phyloP scores from a whole-genome alignment of 2,113 vertebrate species.

The Platycercus adscitus region DNA sequence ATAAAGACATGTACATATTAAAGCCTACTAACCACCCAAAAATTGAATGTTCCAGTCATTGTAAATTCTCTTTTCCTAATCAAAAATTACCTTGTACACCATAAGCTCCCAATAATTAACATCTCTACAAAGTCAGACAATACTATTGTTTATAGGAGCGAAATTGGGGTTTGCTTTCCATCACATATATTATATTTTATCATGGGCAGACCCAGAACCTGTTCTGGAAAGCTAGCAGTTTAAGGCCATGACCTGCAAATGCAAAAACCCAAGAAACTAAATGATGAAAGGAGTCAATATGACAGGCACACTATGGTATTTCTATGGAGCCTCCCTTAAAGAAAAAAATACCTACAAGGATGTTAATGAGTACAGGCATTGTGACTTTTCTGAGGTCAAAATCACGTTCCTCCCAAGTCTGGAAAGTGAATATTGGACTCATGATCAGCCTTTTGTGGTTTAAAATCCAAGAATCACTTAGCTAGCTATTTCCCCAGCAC shows the following conservation, averaged over 20 bases:
- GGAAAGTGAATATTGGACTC: slow-evolving; percentile 42
- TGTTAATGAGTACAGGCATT: neutral
- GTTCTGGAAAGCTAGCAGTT: neutral
- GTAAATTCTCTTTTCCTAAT: neutral
- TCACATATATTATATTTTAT: neutral
- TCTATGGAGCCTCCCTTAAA: neutral
- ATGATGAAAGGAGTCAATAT: neutral
- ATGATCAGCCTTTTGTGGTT: neutral
- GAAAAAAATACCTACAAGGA: neutral
- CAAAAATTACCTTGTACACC: neutral
- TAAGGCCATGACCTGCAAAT: neutral
- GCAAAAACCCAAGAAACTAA: neutral
- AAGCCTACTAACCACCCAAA: neutral
- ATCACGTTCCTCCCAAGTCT: neutral
- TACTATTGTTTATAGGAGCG: neutral
- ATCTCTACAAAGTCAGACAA: neutral
- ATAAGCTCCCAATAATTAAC: neutral
- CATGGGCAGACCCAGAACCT: neutral
- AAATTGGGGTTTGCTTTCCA: neutral
- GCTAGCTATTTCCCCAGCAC: slow-evolving; percentile 8
- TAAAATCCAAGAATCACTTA: slow-evolving; percentile 11
- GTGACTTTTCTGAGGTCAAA: slow-evolving; percentile 34
- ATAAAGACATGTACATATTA: neutral
- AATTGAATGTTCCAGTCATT: accelerated
- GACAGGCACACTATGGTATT: neutral